Conservation (phyloP, 2,113 vertebrate genomes). For the Grantiella picta region DNA sequence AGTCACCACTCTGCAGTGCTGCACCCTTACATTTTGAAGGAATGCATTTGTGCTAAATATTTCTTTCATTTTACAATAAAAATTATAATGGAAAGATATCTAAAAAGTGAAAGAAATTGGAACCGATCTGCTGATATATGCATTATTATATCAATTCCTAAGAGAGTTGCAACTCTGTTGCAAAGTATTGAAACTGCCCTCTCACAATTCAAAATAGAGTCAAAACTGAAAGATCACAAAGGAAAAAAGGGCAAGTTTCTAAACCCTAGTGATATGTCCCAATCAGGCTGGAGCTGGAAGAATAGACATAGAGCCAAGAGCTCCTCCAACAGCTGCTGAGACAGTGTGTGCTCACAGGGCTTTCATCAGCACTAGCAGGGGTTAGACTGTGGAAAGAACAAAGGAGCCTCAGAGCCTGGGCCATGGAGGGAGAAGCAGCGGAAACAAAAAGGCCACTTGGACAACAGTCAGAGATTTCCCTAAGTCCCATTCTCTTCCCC, state of each 20-base stretch:
- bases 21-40: background rate
- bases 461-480: background rate
- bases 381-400: constrained; percentile 55
- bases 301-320: constrained; percentile 34
- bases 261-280: background rate
- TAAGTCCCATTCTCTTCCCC: background rate
- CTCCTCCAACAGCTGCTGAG: constrained; percentile 61
- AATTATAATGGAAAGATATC: background rate
- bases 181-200: background rate
- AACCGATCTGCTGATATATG: background rate
- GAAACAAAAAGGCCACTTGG: constrained; percentile 35
- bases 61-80: background rate
- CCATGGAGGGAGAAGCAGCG: background rate
- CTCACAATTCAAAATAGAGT: background rate
- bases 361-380: constrained; percentile 42
- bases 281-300: constrained; percentile 11
- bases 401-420: constrained; percentile 62
- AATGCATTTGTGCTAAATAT: background rate
- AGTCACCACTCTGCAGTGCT: background rate
- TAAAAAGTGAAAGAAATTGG: background rate
- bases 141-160: background rate
- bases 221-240: background rate
- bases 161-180: background rate
- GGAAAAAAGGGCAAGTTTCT: background rate
- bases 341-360: constrained; percentile 50